Evolutionary conservation across 2,888 invertebrate genomes (phyloP).

Genomic region (Synergus japonicus): DNA sequence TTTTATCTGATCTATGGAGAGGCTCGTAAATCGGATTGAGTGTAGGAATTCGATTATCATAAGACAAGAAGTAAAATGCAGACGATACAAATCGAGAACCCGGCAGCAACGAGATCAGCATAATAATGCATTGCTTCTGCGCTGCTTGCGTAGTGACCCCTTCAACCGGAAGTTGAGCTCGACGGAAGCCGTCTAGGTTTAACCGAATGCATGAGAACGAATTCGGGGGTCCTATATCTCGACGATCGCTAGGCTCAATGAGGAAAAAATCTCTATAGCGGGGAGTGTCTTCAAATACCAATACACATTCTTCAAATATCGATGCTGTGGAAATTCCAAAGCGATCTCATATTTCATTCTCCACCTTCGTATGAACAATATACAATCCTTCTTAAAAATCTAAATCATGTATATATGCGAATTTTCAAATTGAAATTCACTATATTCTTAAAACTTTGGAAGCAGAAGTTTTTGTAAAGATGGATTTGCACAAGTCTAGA

Average conservation of each 20-base stretch:
- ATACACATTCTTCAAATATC: slow-evolving; percentile 35
- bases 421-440: not conserved
- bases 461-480: not conserved
- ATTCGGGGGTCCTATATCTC: slow-evolving; percentile 63
- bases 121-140: slow-evolving; percentile 52
- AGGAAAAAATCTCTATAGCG: slow-evolving; percentile 9
- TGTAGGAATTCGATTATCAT: slow-evolving; percentile 39
- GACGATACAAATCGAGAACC: slow-evolving; percentile 47
- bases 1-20: slow-evolving; percentile 1
- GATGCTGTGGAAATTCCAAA: slow-evolving; percentile 32
- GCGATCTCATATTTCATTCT: slow-evolving; percentile 29
- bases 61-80: slow-evolving; percentile 41
- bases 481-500: too few relatives aligned
- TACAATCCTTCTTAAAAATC: not conserved
- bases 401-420: too few relatives aligned
- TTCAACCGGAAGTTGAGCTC: slow-evolving; percentile 70
- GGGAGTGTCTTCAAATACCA: slow-evolving; percentile 34
- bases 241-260: slow-evolving; percentile 49
- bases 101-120: slow-evolving; percentile 49
- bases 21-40: slow-evolving; percentile 27
- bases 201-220: slow-evolving; percentile 66
- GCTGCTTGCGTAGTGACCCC: slow-evolving; percentile 58
- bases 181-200: slow-evolving; percentile 72
- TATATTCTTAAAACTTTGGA: not conserved
- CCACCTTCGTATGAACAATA: not conserved